Evolutionary conservation across 2,113 vertebrate species (phyloP).

Genomic region (Pantherophis guttatus): DNA sequence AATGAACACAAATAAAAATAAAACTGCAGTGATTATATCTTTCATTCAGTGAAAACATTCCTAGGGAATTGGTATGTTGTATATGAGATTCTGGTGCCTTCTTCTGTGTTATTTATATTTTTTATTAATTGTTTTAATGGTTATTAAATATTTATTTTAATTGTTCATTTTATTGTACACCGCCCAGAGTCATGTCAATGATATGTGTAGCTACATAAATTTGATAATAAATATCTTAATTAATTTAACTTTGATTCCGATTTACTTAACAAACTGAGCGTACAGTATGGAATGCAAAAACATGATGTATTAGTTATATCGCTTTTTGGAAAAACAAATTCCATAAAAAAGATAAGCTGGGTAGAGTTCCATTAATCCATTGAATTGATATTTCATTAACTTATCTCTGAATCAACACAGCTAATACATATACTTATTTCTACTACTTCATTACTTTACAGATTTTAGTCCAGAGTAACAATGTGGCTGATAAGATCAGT

Average conservation of each 20-base stretch:
- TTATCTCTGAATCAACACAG: constrained; percentile 6
- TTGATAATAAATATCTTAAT: background rate
- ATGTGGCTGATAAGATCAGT: constrained; percentile 71
- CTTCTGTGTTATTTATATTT: background rate
- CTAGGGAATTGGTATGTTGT: background rate
- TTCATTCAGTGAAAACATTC: background rate
- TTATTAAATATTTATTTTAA: background rate
- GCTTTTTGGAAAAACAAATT: background rate
- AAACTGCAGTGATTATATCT: background rate
- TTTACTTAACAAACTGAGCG: background rate
- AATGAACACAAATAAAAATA: background rate
- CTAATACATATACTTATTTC: background rate
- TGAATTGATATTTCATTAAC: background rate
- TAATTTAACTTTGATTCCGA: background rate
- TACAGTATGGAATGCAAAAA: background rate
- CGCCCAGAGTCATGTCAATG: background rate
- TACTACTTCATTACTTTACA: constrained; percentile 45
- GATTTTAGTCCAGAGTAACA: constrained; percentile 75
- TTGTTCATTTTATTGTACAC: background rate
- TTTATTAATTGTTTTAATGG: background rate
- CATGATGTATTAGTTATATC: background rate
- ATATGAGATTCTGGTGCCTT: background rate
- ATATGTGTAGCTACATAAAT: background rate
- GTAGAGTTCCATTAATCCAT: background rate
- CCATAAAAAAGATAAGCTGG: background rate